These are phyloP conservation scores for Phoebastria nigripes DNA, from an alignment of 2,797 vertebrate species.

Conservation along the genomic window DNA sequence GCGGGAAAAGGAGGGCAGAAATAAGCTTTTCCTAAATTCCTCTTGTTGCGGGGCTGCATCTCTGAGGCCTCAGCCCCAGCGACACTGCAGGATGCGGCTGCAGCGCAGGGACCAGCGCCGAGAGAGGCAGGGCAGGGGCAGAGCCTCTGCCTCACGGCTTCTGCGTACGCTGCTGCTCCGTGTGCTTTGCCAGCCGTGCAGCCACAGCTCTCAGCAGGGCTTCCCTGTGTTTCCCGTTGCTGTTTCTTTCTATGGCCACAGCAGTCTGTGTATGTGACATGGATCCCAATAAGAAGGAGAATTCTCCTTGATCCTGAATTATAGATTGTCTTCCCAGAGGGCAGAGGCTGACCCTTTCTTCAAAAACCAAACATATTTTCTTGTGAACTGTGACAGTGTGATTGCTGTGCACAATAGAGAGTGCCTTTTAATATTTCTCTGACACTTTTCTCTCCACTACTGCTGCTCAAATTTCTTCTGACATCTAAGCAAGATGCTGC, in stretches of 20 bases:
- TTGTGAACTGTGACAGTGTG: no score
- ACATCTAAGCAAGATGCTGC: background rate
- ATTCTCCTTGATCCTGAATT: background rate
- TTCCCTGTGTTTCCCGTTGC: fast-evolving
- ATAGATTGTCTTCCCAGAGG: background rate
- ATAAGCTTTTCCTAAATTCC: fast-evolving
- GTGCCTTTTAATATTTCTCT: background rate
- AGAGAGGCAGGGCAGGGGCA: background rate
- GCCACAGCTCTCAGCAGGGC: background rate
- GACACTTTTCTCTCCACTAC: background rate
- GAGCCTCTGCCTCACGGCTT: no score
- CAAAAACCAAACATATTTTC: background rate
- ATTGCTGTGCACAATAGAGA: background rate
- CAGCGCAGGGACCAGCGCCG: no score
- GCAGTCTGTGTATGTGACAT: fast-evolving
- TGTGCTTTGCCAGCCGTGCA: fast-evolving
- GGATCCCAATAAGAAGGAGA: background rate
- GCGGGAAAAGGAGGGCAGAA: background rate
- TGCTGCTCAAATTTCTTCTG: background rate
- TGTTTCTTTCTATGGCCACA: fast-evolving
- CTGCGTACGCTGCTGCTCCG: fast-evolving
- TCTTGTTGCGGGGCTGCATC: fast-evolving
- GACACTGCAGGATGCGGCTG: background rate
- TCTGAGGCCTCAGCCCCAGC: background rate
- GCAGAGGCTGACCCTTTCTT: background rate